Evolutionary conservation across 2,888 invertebrate genomes (phyloP), one percentile per base, ranked within the genome.

Genomic region (Helleia helle): DNA sequence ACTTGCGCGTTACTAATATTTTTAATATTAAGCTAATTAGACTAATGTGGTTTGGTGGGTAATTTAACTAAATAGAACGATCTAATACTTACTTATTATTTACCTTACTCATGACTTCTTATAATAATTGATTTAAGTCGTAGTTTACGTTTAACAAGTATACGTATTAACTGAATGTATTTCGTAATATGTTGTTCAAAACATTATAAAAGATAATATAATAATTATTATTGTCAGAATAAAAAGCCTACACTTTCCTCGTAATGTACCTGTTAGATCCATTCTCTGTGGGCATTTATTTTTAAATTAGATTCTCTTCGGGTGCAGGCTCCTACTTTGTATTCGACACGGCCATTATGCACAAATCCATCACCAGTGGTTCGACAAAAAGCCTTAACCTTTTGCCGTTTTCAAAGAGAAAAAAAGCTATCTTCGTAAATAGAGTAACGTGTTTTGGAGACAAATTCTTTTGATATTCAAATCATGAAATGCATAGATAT

Each of bases 291-390:
- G 53, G 48, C 44, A 55, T 60, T 60, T 57, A 52, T 54, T 62
- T 66, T 61, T 56, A 71, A 71, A 71, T 72, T 71, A 61, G 66
- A 71, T 72, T 66, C 50, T 51, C 58, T 62, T 58, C 57, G 58
- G 58, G 48, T 61, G 56, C 54, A 49, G 43, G 54, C 56, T 51
- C 43, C 53, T 57, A 50, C 61, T 63, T 62, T 60, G 56, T 62
- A 59, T 59, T 60, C 59, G 45, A 56, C 50, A 47, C 46, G 50
- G 51, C 54, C 49, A 62, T 68, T 63, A 63, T 49, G 47, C 48
- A 43, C 41, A 54, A 59, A 57, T 59, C 51, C 54, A 55, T 59
- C 59, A 56, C 52, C 47, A 49, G 46, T 42, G 44, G 43, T 44
- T 47, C 46, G 48, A 50, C 45, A 48, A 49, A 48, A 43, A 49